phyloP scores from a whole-genome alignment of 1,140 invertebrate genomes.

The Drosophila bipectinata region DNA sequence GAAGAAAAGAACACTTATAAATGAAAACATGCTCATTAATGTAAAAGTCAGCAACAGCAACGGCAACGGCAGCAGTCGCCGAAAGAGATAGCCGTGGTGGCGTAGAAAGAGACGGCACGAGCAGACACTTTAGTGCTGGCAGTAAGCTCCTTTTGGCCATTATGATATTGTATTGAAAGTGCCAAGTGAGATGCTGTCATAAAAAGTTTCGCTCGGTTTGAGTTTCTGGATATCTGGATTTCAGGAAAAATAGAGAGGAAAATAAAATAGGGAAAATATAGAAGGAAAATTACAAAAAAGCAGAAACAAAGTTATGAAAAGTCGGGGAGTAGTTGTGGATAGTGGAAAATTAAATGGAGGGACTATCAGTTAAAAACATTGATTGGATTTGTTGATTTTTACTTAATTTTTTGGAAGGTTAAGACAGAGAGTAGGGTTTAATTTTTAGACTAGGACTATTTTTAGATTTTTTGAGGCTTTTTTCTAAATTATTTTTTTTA shows the following conservation, averaged over 20 bases:
- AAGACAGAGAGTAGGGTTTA: no score
- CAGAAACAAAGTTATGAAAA: no score
- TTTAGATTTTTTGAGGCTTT: no score
- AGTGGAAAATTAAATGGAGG: no score
- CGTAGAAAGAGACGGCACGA: background rate
- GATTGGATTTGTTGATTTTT: no score
- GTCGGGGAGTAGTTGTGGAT: no score
- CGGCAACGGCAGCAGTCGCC: slow-evolving; percentile 8
- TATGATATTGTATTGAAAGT: slow-evolving; percentile 71
- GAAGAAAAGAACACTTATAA: slow-evolving; percentile 69
- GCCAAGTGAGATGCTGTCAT: slow-evolving; percentile 66
- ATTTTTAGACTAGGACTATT: no score
- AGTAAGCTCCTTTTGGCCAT: slow-evolving; percentile 50
- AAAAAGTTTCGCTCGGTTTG: slow-evolving; percentile 42
- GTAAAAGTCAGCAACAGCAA: slow-evolving; percentile 62
- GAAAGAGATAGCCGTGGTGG: slow-evolving; percentile 15
- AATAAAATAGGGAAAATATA: background rate
- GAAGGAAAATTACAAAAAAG: background rate
- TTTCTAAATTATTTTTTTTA: no score
- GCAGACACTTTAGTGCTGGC: background rate
- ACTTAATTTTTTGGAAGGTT: no score
- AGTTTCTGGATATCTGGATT: slow-evolving; percentile 23
- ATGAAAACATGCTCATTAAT: slow-evolving; percentile 82
- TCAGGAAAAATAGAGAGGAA: slow-evolving; percentile 3
- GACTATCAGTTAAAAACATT: no score